Conservation (phyloP, 2,797 vertebrate species). For the Hoplostethus atlanticus region DNA sequence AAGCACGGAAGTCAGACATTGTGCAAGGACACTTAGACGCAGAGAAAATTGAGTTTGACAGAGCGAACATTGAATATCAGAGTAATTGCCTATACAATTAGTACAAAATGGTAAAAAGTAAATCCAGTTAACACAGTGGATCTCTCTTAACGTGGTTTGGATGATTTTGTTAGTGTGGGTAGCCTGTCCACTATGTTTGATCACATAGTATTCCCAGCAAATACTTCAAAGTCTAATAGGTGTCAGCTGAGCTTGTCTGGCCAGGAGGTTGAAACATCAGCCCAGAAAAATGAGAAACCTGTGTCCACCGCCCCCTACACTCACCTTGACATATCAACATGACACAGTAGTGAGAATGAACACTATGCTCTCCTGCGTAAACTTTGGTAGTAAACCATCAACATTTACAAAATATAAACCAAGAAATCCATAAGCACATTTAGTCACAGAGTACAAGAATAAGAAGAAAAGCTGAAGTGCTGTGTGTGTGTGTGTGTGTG, state of each 20-base stretch:
- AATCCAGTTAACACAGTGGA: conserved; percentile 24
- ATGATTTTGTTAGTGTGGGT: conserved; percentile 22
- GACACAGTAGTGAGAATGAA: no score
- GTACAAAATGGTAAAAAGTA: conserved; percentile 20
- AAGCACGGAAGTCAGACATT: conserved; percentile 43
- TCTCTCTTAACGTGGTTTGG: conserved; percentile 47
- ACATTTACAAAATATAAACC: no score
- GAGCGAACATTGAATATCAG: conserved; percentile 38
- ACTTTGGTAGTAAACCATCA: no score
- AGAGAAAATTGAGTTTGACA: conserved; percentile 43
- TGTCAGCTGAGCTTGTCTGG: conserved; percentile 11
- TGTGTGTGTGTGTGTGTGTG: no score
- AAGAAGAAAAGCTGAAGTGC: no score
- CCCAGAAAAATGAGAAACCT: no score
- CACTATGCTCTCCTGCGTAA: no score
- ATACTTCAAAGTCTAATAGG: conserved; percentile 14
- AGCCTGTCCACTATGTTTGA: conserved; percentile 4
- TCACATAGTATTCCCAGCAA: conserved; percentile 1
- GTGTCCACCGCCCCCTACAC: no score
- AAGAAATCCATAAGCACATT: no score
- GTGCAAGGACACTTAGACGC: conserved; percentile 32
- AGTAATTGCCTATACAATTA: conserved; percentile 28
- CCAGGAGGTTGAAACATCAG: background rate
- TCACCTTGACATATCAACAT: no score
- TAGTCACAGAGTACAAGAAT: no score